These are phyloP conservation scores for Busseola fusca DNA, from an alignment of 2,888 invertebrate species.

Conservation along the genomic window DNA sequence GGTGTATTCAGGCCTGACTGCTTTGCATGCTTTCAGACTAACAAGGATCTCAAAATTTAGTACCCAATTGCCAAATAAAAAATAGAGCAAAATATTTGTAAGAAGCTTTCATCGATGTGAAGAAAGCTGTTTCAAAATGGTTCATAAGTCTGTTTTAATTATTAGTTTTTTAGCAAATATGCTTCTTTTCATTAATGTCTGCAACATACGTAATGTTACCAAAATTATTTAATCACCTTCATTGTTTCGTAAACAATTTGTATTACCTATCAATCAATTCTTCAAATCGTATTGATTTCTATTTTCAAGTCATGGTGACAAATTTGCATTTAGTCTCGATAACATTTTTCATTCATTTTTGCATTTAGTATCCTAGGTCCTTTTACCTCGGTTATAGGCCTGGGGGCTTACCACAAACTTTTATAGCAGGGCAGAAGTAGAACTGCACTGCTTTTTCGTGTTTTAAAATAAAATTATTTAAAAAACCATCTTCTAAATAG, in stretches of 20 bases:
- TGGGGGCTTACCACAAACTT: background rate
- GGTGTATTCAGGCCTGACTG: too few species aligned
- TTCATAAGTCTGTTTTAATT: background rate
- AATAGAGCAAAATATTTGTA: background rate
- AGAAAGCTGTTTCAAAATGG: background rate
- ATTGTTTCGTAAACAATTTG: conserved; percentile 6
- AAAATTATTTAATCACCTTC: background rate
- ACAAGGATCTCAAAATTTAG: background rate
- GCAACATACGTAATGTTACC: conserved; percentile 3
- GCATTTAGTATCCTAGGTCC: background rate
- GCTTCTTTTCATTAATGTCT: background rate
- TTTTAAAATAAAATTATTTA: background rate
- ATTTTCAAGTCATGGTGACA: conserved; percentile 5
- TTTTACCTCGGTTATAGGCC: background rate
- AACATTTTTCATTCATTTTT: too few species aligned
- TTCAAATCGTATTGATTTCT: background rate
- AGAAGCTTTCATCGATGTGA: background rate
- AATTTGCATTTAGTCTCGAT: background rate
- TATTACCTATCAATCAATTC: conserved; percentile 2
- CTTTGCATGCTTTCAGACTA: background rate
- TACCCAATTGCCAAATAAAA: background rate
- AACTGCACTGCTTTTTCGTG: too few species aligned
- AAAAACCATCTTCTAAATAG: background rate
- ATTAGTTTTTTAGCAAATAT: background rate
- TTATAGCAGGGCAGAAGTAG: too few species aligned